A percentile compares a stretch with the other conserved stretches of the same genome.
Evolutionary conservation across 2,113 vertebrate genomes (phyloP).

Genomic region (Rhea americana): DNA sequence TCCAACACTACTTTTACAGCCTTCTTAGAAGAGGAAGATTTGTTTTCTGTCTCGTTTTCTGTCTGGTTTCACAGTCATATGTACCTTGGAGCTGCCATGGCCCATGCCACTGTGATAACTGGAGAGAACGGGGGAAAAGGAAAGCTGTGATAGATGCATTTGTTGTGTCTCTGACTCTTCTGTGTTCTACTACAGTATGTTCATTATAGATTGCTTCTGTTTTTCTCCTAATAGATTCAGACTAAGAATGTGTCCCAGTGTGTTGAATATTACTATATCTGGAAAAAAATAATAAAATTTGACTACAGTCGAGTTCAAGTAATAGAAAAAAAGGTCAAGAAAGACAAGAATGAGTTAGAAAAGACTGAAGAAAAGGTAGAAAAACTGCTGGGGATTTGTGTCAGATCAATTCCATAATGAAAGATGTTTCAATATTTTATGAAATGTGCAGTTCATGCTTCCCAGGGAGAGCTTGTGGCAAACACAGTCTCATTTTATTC

Average conservation of each 20-base stretch:
- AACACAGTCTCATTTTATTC: background rate
- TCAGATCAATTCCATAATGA: background rate
- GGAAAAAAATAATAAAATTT: constrained; percentile 78
- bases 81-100: background rate
- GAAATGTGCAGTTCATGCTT: background rate
- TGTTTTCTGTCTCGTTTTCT: background rate
- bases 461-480: background rate
- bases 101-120: background rate
- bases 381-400: background rate
- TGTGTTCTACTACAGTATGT: too few relatives aligned
- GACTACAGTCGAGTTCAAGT: constrained; percentile 18
- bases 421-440: background rate
- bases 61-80: background rate
- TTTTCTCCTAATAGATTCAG: constrained; percentile 67
- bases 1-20: background rate
- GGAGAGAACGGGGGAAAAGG: too few relatives aligned
- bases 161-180: background rate
- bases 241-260: constrained; percentile 80
- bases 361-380: constrained; percentile 62
- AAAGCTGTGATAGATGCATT: too few relatives aligned
- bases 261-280: constrained; percentile 82
- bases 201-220: background rate
- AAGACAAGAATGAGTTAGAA: constrained; percentile 27
- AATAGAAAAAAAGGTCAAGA: constrained; percentile 45
- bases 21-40: background rate